Conservation (phyloP, 2,113 vertebrate genomes). For the Phyllostomus hastatus region DNA sequence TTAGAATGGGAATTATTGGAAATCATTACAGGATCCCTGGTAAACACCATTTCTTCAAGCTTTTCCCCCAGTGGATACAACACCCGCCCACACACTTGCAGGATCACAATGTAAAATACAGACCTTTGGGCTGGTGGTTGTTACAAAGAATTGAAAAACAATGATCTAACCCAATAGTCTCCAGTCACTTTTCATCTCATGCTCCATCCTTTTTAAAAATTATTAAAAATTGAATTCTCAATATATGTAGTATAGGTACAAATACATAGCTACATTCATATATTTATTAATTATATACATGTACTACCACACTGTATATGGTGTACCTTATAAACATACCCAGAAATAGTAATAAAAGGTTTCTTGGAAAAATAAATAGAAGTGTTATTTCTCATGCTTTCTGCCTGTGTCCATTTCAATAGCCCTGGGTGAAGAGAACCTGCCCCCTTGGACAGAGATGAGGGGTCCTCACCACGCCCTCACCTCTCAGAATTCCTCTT, state of each 20-base stretch:
- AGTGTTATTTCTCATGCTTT: not conserved
- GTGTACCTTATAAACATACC: not conserved
- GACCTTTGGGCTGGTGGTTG: too few relatives aligned
- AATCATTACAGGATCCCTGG: not conserved
- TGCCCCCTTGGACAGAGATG: not conserved
- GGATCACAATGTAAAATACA: not conserved
- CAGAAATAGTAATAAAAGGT: not conserved
- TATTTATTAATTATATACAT: not conserved
- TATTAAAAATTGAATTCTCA: not conserved
- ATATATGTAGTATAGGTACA: not conserved
- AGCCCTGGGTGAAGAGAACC: not conserved
- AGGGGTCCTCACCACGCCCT: accelerated
- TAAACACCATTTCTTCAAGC: not conserved
- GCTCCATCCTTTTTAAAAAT: not conserved
- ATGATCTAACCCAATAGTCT: not conserved
- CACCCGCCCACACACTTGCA: not conserved
- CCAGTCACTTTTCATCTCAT: not conserved
- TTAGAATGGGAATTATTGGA: not conserved
- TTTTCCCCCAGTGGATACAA: not conserved
- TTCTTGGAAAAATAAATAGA: not conserved
- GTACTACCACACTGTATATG: not conserved
- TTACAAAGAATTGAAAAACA: not conserved
- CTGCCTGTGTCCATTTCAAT: not conserved
- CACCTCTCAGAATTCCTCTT: not conserved
- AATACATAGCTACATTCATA: not conserved